These are phyloP conservation scores for Hemicordylus capensis DNA, from an alignment of 2,113 vertebrate species.

Conservation along the genomic window DNA sequence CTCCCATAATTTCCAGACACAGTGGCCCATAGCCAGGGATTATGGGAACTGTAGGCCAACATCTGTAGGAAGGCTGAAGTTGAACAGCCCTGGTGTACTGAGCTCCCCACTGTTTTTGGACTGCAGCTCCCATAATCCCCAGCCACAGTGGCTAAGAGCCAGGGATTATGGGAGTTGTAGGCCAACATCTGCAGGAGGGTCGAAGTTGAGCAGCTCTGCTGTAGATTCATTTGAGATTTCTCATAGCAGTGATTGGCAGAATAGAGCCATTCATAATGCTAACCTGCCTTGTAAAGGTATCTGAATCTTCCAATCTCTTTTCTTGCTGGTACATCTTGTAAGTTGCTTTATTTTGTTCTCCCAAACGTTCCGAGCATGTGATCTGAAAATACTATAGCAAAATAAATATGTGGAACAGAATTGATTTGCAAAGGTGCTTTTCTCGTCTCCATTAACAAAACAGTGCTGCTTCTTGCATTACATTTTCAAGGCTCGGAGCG, in stretches of 20 bases:
- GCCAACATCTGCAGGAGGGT: too few relatives aligned
- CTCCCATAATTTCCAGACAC: too few relatives aligned
- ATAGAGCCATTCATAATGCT: neutral
- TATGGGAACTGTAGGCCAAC: too few relatives aligned
- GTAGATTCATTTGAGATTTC: neutral
- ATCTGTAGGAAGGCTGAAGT: too few relatives aligned
- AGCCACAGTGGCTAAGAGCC: too few relatives aligned
- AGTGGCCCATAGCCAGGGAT: too few relatives aligned
- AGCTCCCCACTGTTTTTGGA: too few relatives aligned
- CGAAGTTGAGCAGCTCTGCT: too few relatives aligned
- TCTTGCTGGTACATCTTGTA: neutral
- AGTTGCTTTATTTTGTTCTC: neutral
- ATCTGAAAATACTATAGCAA: slow-evolving; percentile 18
- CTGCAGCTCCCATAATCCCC: too few relatives aligned
- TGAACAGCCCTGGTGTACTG: too few relatives aligned
- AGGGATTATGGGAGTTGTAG: too few relatives aligned
- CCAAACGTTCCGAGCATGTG: neutral
- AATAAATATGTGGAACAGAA: slow-evolving; percentile 8
- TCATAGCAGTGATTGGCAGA: slow-evolving; percentile 36
- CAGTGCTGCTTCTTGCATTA: neutral
- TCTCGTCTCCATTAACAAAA: neutral
- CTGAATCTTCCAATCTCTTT: neutral
- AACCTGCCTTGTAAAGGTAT: slow-evolving; percentile 3
- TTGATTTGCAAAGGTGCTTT: neutral
- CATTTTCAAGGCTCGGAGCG: neutral